Evolutionary conservation across 2,113 vertebrate genomes (phyloP).

Genomic region (Tapirus terrestris): DNA sequence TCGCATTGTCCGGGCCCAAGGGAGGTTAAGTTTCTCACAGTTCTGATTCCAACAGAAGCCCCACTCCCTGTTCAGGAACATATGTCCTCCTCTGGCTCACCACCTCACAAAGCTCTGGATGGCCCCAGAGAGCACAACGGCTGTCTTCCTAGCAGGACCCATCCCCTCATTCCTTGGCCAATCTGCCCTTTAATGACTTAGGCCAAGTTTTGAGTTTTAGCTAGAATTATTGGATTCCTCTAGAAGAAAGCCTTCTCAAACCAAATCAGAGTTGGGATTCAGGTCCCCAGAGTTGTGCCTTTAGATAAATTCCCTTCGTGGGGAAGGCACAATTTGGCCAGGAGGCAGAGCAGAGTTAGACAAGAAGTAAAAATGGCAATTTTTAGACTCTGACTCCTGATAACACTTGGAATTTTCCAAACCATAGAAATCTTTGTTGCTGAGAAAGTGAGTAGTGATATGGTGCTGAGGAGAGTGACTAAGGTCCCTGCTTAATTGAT

Average conservation of each 20-base stretch:
- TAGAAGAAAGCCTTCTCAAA: background rate
- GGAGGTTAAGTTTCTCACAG: background rate
- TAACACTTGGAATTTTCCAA: background rate
- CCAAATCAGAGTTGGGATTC: background rate
- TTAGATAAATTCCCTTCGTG: background rate
- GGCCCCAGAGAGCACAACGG: background rate
- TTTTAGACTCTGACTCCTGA: background rate
- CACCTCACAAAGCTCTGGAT: background rate
- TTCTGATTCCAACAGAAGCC: background rate
- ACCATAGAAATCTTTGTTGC: background rate
- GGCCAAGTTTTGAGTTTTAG: background rate
- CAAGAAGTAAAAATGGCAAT: background rate
- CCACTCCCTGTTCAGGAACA: background rate
- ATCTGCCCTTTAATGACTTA: background rate
- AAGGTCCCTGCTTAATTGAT: background rate
- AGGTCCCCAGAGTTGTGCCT: background rate
- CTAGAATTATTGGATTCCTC: background rate
- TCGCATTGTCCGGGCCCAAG: background rate
- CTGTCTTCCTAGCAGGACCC: background rate
- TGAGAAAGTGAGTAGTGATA: background rate
- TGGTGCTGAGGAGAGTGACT: background rate
- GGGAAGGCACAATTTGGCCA: background rate
- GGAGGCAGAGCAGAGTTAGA: background rate
- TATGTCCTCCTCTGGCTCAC: accelerated
- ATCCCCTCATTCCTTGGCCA: background rate